Base-by-base conservation (phyloP, 1,140 invertebrate genomes). In the Chelonus insularis region DNA sequence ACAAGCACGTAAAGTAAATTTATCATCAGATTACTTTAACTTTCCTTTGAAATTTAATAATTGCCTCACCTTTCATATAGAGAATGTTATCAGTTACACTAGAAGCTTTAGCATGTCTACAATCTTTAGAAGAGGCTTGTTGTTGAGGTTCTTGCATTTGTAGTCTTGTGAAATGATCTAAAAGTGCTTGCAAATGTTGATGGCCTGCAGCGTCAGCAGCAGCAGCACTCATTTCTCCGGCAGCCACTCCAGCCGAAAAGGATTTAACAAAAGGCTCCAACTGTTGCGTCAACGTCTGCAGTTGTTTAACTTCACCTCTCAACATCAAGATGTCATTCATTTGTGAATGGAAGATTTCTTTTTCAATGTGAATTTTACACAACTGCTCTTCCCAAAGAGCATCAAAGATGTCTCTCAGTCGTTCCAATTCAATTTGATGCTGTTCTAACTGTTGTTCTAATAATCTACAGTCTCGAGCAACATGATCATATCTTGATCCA, bases 321-420 rank as follows among this genome's bases (percentile, higher is more conserved):
- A 89, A 71, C 14, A 84, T 84, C 39, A 86, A 74, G 23, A 90
- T 86, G 69, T 90, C 87, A 57, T 87, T 87, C 76, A 88, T 86
- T 84, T 89, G 80, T 14, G 73, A 77, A 66, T 86, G 85, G 66
- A 87, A 87, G 36, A 89, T 87, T 62, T 89, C 88, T 72, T 89
- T 87, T 72, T 90, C 88, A 3, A 88, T 81, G 55, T 87, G 83
- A 63, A 90, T 84, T 58, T 87, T 77, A 69, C 86, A 86, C n/a
- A 88, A 72, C 66, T 89, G 87, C 64, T 89, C 87, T 65, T 89
- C 87, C 88, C 88, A 90, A 1, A 86, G 78, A 0, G 83, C 79
- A 63, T 88, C 86, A 63, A 89, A 89, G 0, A 86, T 81, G 6
- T 79, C 79, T 52, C 84, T 80, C 62, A 89, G 76, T 45, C 86